A percentile compares a stretch with the other conserved stretches of the same genome.
These are phyloP conservation scores for Mythimna loreyi DNA, from an alignment of 2,888 invertebrate genomes.

Conservation along the genomic window DNA sequence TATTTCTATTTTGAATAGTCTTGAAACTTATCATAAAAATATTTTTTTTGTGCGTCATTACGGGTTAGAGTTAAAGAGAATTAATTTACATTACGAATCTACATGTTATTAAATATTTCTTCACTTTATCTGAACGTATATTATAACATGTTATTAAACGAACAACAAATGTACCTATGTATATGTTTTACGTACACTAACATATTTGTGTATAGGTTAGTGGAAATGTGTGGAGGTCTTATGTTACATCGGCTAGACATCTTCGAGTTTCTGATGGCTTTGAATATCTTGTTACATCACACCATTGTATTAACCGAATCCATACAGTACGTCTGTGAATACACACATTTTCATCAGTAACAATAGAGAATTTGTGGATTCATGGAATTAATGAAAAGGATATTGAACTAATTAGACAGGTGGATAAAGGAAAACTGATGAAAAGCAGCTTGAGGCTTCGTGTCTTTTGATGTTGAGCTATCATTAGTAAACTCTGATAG, in stretches of 20 bases:
- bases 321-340: neutral
- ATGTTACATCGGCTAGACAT: slow-evolving; percentile 15
- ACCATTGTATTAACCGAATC: slow-evolving; percentile 34
- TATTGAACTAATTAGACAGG: slow-evolving; percentile 17
- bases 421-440: slow-evolving; percentile 3
- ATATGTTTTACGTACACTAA: too few relatives aligned
- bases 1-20: slow-evolving; percentile 20
- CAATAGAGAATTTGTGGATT: neutral
- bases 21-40: slow-evolving; percentile 11
- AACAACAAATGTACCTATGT: too few relatives aligned
- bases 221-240: slow-evolving; percentile 1
- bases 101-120: slow-evolving; percentile 20
- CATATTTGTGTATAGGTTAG: neutral
- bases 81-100: slow-evolving; percentile 30
- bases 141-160: neutral
- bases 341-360: slow-evolving; percentile 2
- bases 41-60: slow-evolving; percentile 12
- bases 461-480: neutral
- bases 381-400: slow-evolving; percentile 19
- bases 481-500: slow-evolving; percentile 2
- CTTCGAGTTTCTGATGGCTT: slow-evolving; percentile 20
- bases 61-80: slow-evolving; percentile 17
- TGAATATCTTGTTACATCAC: slow-evolving; percentile 27
- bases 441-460: neutral
- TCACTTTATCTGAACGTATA: neutral